These are phyloP conservation scores for Oxytorus armatus DNA, from an alignment of 2,888 invertebrate genomes.

Conservation along the genomic window DNA sequence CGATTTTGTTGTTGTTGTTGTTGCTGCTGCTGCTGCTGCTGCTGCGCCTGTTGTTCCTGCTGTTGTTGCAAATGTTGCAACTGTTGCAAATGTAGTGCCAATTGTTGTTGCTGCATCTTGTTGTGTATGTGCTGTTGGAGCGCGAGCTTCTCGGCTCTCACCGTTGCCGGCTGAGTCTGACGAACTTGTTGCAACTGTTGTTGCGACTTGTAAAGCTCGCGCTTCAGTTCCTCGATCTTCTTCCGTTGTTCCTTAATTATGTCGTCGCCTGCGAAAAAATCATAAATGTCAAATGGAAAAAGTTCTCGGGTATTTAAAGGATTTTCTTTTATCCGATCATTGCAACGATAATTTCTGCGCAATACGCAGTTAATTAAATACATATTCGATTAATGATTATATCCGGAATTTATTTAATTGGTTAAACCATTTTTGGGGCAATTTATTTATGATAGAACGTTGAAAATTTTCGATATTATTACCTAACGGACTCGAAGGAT, in stretches of 20 bases:
- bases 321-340: not conserved
- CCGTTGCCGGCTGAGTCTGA: slow-evolving; percentile 87
- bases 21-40: slow-evolving; percentile 87
- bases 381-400: too few relatives aligned
- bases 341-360: not conserved
- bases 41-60: slow-evolving; percentile 86
- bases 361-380: too few relatives aligned
- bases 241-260: slow-evolving; percentile 93
- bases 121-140: slow-evolving; percentile 90
- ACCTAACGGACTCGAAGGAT: slow-evolving; percentile 85
- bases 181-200: slow-evolving; percentile 90
- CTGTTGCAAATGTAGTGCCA: slow-evolving; percentile 87
- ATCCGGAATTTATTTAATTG: too few relatives aligned
- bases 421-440: too few relatives aligned
- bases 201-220: slow-evolving; percentile 92
- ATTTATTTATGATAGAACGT: too few relatives aligned
- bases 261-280: slow-evolving; percentile 90
- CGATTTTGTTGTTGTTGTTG: slow-evolving; percentile 84
- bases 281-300: too few relatives aligned
- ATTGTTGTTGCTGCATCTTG: slow-evolving; percentile 87
- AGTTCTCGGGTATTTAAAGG: too few relatives aligned
- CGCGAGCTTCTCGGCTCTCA: slow-evolving; percentile 85
- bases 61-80: slow-evolving; percentile 87
- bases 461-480: slow-evolving; percentile 48
- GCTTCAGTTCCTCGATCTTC: slow-evolving; percentile 94